phyloP scores from a whole-genome alignment of 37 sponge, comb jelly and placozoan species.

The Ianthella basta region DNA sequence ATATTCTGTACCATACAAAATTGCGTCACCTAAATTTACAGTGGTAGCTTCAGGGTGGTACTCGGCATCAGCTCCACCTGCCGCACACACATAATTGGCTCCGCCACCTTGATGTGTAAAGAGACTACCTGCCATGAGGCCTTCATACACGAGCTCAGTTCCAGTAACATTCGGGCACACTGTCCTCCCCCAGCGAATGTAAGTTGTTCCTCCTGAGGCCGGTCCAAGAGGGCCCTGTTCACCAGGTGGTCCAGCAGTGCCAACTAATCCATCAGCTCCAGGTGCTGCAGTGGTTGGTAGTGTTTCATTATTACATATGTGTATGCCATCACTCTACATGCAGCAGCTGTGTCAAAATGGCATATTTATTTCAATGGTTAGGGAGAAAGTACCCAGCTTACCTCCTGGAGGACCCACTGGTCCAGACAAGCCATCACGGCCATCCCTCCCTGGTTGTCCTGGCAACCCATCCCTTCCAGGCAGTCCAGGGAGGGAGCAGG shows the following conservation, averaged over 20 bases:
- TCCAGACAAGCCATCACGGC: too few species aligned
- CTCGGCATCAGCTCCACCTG: conserved; percentile 21
- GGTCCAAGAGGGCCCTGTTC: conserved; percentile 20
- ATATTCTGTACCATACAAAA: conserved; percentile 51
- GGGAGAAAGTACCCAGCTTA: too few species aligned
- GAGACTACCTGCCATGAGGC: conserved; percentile 1
- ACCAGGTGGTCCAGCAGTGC: neutral
- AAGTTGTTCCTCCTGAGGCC: conserved; percentile 18
- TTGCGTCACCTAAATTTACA: neutral
- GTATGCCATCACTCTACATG: too few species aligned
- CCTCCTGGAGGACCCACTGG: too few species aligned
- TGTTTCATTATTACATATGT: too few species aligned
- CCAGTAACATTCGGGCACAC: conserved; percentile 40
- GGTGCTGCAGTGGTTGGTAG: too few species aligned
- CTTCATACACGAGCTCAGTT: conserved; percentile 10
- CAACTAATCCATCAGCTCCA: neutral
- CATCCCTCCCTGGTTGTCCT: too few species aligned
- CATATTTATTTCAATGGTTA: too few species aligned
- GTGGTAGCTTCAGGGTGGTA: conserved; percentile 27
- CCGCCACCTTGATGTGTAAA: conserved; percentile 47
- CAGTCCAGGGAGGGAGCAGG: too few species aligned
- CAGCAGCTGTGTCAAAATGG: too few species aligned
- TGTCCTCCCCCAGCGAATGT: conserved; percentile 40
- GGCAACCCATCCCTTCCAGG: too few species aligned
- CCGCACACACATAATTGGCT: conserved; percentile 54